Conservation (phyloP, 2,888 invertebrate genomes). For the Tortricodes alternella region DNA sequence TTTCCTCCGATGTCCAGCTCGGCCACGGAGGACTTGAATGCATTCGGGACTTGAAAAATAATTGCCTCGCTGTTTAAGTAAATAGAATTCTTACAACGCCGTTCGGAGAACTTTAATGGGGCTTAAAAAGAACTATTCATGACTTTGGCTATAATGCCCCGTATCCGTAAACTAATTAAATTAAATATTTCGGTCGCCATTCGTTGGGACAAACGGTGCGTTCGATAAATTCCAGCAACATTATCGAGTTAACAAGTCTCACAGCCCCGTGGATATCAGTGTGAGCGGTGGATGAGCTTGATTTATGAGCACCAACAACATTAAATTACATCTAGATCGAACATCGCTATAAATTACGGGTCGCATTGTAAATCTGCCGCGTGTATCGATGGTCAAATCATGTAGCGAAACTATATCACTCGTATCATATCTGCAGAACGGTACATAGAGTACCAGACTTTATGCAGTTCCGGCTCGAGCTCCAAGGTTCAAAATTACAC, state of each 20-base stretch:
- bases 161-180: slow-evolving; percentile 42
- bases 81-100: slow-evolving; percentile 44
- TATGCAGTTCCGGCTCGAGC: slow-evolving; percentile 28
- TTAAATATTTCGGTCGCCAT: slow-evolving; percentile 45
- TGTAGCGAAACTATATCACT: slow-evolving; percentile 66
- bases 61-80: slow-evolving; percentile 50
- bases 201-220: slow-evolving; percentile 43
- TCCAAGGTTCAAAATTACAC: slow-evolving; percentile 10
- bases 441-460: slow-evolving; percentile 30
- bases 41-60: slow-evolving; percentile 52
- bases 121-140: slow-evolving; percentile 37
- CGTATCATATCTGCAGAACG: slow-evolving; percentile 53
- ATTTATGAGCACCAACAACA: slow-evolving; percentile 77
- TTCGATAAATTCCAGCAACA: slow-evolving; percentile 52
- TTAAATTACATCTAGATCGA: slow-evolving; percentile 82
- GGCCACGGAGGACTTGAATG: slow-evolving; percentile 47
- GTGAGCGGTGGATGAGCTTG: slow-evolving; percentile 68
- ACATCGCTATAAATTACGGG: slow-evolving; percentile 78
- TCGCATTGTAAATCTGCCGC: slow-evolving; percentile 78
- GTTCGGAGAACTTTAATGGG: slow-evolving; percentile 41
- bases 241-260: slow-evolving; percentile 64
- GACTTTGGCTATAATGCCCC: slow-evolving; percentile 37
- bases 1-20: slow-evolving; percentile 46
- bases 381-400: slow-evolving; percentile 77
- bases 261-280: slow-evolving; percentile 62